Evolutionary conservation across 2,888 invertebrate genomes (phyloP), one percentile per base, ranked within the genome.

Genomic region (Trichogramma dendrolimi): DNA sequence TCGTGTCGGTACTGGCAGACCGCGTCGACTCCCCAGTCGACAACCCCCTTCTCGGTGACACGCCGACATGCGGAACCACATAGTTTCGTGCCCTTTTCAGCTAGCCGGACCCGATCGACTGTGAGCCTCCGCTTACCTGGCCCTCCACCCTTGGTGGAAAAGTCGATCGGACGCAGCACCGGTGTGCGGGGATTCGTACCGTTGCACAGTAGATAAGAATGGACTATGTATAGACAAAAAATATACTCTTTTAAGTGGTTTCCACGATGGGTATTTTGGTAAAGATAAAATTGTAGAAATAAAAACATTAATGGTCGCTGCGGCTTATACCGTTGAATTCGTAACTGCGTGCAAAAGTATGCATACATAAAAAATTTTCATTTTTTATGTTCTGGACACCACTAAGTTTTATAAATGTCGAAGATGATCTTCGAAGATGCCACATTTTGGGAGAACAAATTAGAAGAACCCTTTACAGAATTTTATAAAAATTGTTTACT

Each of bases 221-320:
- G 67, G 66, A 41, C 55, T 69, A 39, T 62, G 63, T n/a, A 63
- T 67, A 5, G 67, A 67, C 57, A 43, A 27, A 7, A 53, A 60
- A 44, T 14, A 55, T 54, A 57, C 56, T 4, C 66, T 55, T 47
- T 52, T 69, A 1, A 67, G 63, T 48, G 65, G 65, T 41, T 59
- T 64, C 2, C 63, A 66, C 6, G 67, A 68, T 57, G 67, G 66
- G 11, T n/a, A 67, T 1, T 62, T 67, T 11, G 66, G 44, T 11
- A 49, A 58, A 6, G 61, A 69, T 44, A 66, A 63, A 10, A 49
- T 69, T 11, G 65, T 67, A 8, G 68, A 68, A 57, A 62, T 68
- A 6, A 66, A 70, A 65, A 64, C 62, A 58, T 62, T 64, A 1
- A 27, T 53, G 41, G 50, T 49, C 46, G 50, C 48, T 8, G 57